Evolutionary conservation across 2,888 invertebrate genomes (phyloP), one percentile per base, ranked within the genome.

Genomic region (Lepas anatifera): DNA sequence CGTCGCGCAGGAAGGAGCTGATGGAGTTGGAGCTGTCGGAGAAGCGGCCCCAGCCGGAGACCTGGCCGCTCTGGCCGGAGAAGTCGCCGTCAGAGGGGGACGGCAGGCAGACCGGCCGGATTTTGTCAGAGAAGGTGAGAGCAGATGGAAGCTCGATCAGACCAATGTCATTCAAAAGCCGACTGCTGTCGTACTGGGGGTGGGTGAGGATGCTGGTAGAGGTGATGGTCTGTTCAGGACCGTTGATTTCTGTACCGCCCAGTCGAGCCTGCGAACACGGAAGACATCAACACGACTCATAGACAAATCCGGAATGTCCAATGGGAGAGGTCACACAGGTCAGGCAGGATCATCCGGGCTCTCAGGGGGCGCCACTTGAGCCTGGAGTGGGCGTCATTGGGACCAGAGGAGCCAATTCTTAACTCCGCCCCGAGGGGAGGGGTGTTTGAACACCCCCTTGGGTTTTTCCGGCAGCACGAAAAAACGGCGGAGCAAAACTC

Each of bases 81-180:
- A 52, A 52, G 52, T 25, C 25, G 8, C 32, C 13, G 52, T 29
- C 16, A 0, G 52, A 29, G 27, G 11, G 37, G 1, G 48, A 27
- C 22, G 72, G 72, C 18, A 72, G 69, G 18, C 72, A 72, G 39
- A 69, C 64, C 1, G 72, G 72, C 11, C 70, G 71, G 29, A 72
- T 68, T 35, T 48, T 22, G 25, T 68, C 32, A 6, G 63, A 63
- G 68, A 69, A 71, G 16, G 68, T 39, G 46, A 71, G 68, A 6
- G 68, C 37, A 1, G 58, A 32, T 16, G 66, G 39, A 32, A 72
- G 68, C 58, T 48, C 35, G 41, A 72, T 66, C 48, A 72, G n/a
- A 7, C 50, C 69, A n/a, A 70, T 41, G 69, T 72, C 72, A 37
- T 72, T 70, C 2, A 58, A 29, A 52, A 70, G 18, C 25, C 22